Evolutionary conservation across 2,797 vertebrate genomes (phyloP).

Genomic region (Acridotheres tristis): DNA sequence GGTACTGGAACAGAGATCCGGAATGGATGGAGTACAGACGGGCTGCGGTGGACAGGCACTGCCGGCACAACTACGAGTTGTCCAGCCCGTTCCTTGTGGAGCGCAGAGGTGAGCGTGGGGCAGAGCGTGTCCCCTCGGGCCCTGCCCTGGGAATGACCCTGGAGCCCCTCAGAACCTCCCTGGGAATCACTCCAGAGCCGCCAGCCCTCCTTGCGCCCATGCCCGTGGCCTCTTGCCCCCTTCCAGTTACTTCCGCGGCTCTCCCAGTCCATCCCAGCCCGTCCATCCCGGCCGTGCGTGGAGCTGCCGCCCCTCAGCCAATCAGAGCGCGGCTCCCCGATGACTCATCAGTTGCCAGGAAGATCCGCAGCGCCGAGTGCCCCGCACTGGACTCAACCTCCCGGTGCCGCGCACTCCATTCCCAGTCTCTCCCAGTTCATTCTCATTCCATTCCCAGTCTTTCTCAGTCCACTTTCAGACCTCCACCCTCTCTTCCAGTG

Average conservation of each 20-base stretch:
- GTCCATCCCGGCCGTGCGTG: not conserved
- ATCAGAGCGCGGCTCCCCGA: accelerated
- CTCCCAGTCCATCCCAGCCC: not conserved
- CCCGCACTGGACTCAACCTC: too few relatives aligned
- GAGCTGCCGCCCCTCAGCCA: not conserved
- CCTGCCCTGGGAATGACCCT: not conserved
- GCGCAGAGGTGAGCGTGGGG: not conserved
- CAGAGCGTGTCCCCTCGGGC: not conserved
- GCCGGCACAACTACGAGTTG: not conserved
- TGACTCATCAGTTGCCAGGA: not conserved
- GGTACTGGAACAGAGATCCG: not conserved
- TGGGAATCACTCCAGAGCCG: too few relatives aligned
- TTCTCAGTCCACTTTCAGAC: too few relatives aligned
- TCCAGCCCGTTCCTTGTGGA: accelerated
- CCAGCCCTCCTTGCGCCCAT: too few relatives aligned
- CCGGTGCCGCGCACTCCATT: accelerated
- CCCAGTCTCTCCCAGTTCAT: not conserved
- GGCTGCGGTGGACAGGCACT: not conserved
- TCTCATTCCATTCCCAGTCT: too few relatives aligned
- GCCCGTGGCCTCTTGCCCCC: not conserved
- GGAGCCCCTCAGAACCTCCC: not conserved
- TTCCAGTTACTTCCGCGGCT: too few relatives aligned
- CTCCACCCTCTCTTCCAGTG: too few relatives aligned
- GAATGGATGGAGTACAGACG: not conserved
- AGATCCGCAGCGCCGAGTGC: not conserved